Percentiles rank a stretch among this genome's conserved stretches.
Evolutionary conservation across 2,888 invertebrate species (phyloP).

Genomic region (Schizaphis graminum): DNA sequence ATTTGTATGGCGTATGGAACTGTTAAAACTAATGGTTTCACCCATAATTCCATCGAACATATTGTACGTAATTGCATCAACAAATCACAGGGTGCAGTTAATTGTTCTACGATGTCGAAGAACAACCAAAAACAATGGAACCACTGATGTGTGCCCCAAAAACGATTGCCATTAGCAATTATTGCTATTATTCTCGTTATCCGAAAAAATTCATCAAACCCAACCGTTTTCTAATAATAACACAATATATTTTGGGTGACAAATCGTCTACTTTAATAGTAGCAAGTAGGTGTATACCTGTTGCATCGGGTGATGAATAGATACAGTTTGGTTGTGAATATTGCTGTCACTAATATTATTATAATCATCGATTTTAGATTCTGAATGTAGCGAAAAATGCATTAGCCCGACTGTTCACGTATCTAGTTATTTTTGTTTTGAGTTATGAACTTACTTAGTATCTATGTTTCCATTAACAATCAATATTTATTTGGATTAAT

Average conservation of each 20-base stretch:
- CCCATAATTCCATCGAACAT: slow-evolving; percentile 4
- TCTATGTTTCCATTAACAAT: no score
- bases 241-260: background rate
- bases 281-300: background rate
- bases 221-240: background rate
- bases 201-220: slow-evolving; percentile 1
- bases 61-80: background rate
- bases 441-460: background rate
- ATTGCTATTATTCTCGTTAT: background rate
- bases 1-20: background rate
- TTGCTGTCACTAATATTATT: background rate
- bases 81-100: slow-evolving; percentile 33
- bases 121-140: slow-evolving; percentile 17
- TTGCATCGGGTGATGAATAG: background rate
- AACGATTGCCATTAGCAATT: background rate
- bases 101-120: slow-evolving; percentile 4
- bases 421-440: background rate
- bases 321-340: background rate
- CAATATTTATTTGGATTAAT: background rate
- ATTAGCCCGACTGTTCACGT: background rate
- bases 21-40: background rate
- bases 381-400: background rate
- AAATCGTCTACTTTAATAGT: background rate
- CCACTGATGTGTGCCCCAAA: background rate
- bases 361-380: background rate